Evolutionary conservation across 2,113 vertebrate species (phyloP).

Genomic region (Anguilla japonica): DNA sequence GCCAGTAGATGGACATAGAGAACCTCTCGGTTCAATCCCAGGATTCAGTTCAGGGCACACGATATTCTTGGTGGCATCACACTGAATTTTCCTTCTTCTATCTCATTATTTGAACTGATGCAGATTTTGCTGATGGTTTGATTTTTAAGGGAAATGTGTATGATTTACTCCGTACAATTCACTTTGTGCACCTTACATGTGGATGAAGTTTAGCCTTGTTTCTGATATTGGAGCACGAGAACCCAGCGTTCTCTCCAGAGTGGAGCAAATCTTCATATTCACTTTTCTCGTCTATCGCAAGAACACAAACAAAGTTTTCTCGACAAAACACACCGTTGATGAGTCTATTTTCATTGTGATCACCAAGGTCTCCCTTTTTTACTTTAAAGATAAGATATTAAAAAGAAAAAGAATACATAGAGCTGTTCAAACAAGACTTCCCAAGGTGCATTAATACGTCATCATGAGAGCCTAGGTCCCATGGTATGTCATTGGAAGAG

Average conservation of each 20-base stretch:
- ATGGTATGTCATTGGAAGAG: neutral
- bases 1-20: constrained; percentile 3
- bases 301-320: constrained; percentile 30
- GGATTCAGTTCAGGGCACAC: neutral
- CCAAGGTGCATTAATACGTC: constrained; percentile 30
- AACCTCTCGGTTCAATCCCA: neutral
- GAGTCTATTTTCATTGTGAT: constrained; percentile 13
- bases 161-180: neutral
- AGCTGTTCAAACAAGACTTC: constrained; percentile 5
- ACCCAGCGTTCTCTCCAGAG: neutral
- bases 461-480: neutral
- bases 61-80: neutral
- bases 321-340: constrained; percentile 26
- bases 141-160: neutral
- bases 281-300: constrained; percentile 13
- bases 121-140: neutral
- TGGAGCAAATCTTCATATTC: neutral
- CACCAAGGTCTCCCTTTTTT: constrained; percentile 24
- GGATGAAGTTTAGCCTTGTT: neutral
- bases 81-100: neutral
- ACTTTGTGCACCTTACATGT: neutral
- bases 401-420: constrained; percentile 17
- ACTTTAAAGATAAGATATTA: constrained; percentile 4
- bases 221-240: neutral
- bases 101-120: neutral